phyloP scores from a whole-genome alignment of 2,888 invertebrate species.

The Celastrina argiolus region DNA sequence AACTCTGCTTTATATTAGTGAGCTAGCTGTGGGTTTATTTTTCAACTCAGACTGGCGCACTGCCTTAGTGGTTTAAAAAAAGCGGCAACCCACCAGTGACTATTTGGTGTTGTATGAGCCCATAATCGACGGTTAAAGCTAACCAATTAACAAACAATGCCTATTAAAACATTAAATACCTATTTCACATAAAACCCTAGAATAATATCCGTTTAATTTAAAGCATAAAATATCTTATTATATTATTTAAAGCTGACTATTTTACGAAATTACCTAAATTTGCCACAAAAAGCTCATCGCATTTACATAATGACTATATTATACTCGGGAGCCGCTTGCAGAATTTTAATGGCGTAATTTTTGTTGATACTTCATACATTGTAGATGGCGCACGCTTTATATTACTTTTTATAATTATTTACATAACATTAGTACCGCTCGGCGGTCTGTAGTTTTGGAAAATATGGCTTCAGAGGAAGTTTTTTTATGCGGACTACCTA shows the following conservation, averaged over 20 bases:
- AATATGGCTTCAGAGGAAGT: not conserved
- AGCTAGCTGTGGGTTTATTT: too few relatives aligned
- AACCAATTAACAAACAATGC: too few relatives aligned
- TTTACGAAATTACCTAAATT: conserved; percentile 63
- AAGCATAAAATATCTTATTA: conserved; percentile 34
- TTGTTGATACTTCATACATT: conserved; percentile 28
- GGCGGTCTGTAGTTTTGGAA: not conserved
- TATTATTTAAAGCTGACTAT: conserved; percentile 38
- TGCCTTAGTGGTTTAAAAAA: too few relatives aligned
- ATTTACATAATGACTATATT: conserved; percentile 77
- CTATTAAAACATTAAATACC: not conserved
- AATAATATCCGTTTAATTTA: conserved; percentile 13
- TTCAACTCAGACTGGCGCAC: too few relatives aligned
- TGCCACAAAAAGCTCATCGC: conserved; percentile 54
- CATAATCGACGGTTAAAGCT: too few relatives aligned
- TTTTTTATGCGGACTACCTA: not conserved
- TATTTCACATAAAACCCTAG: not conserved
- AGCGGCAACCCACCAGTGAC: too few relatives aligned
- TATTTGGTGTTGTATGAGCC: too few relatives aligned
- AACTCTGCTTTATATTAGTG: too few relatives aligned
- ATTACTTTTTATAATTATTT: conserved; percentile 2
- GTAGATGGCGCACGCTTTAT: conserved; percentile 6
- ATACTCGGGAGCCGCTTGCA: conserved; percentile 53
- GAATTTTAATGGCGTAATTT: conserved; percentile 64
- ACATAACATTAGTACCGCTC: not conserved